Evolutionary conservation across 2,888 invertebrate genomes (phyloP).

Genomic region (Willowsia nigromaculata): DNA sequence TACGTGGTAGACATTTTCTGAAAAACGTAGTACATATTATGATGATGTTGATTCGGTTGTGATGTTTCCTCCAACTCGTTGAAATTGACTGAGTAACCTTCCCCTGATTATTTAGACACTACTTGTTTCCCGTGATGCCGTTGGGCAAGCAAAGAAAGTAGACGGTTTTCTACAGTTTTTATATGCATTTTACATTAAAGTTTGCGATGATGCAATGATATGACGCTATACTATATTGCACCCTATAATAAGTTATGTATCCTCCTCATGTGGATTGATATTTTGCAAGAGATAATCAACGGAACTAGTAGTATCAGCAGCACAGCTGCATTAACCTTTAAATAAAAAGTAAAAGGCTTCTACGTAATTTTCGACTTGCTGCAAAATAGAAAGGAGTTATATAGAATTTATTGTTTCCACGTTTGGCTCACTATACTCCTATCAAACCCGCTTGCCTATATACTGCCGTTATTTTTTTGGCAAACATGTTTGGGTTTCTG

Average conservation of each 20-base stretch:
- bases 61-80: constrained; percentile 21
- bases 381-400: constrained; percentile 5
- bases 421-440: constrained; percentile 42
- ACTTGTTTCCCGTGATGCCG: constrained; percentile 4
- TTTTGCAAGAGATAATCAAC: not conserved
- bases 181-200: not conserved
- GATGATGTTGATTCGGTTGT: not conserved
- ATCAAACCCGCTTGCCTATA: not conserved
- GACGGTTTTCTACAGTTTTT: not conserved
- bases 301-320: not conserved
- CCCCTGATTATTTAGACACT: constrained; percentile 50
- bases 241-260: not conserved
- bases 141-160: too few relatives aligned
- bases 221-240: constrained; percentile 6
- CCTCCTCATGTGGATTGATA: not conserved
- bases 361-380: not conserved
- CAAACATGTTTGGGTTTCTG: constrained; percentile 78
- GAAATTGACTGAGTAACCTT: constrained; percentile 67
- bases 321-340: constrained; percentile 48
- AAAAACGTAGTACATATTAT: not conserved
- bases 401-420: constrained; percentile 68
- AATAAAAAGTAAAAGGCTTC: constrained; percentile 64
- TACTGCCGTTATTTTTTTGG: constrained; percentile 47
- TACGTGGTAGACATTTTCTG: not conserved
- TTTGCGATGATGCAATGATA: constrained; percentile 26